Evolutionary conservation across 2,888 invertebrate species (phyloP), one percentile per base, ranked within the genome.

Genomic region (Pyrochroa serraticornis): DNA sequence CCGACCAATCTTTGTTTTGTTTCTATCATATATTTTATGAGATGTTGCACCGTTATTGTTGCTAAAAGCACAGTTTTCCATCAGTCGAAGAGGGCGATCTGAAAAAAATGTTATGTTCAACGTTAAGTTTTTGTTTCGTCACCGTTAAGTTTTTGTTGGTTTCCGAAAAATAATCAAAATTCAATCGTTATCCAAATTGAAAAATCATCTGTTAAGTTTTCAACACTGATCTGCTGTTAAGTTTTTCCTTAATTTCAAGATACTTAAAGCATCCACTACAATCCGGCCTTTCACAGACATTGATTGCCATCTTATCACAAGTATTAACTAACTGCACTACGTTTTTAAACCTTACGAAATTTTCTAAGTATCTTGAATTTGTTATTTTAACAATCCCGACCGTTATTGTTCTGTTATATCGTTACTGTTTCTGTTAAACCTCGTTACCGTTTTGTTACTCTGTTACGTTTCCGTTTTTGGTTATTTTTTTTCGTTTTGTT

Each of bases 91-190:
- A n/a, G 6, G 6, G 10, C 10, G n/a, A 54, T 39, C 31, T 36
- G 35, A 36, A 43, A 13, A 13, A 39, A 14, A 39, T 34, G n/a
- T 49, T 48, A 42, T 32, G 22, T 14, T 55, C 22, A 22, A 22
- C 12, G 51, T 51, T 51, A 43, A 51, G 51, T 51, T 51, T 53
- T 43, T 35, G 32, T n/a, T 51, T 51, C 7, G n/a, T 38, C 36
- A 14, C 43, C 42, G 30, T 42, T 51, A 35, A 12, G 14, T 14
- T 49, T 32, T 30, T 13, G 30, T 42, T 22, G 8, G 14, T 42
- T 5, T 22, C 5, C 22, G 22, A 22, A 22, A 22, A 22, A 22
- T 22, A 22, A 22, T 22, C 22, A 22, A 22, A 22, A 22, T 22
- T 22, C 3, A 5, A 22, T 22, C 22, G 22, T 22, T 22, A 22